Evolutionary conservation across 2,888 invertebrate species (phyloP).

Genomic region (Prosapia bicincta): DNA sequence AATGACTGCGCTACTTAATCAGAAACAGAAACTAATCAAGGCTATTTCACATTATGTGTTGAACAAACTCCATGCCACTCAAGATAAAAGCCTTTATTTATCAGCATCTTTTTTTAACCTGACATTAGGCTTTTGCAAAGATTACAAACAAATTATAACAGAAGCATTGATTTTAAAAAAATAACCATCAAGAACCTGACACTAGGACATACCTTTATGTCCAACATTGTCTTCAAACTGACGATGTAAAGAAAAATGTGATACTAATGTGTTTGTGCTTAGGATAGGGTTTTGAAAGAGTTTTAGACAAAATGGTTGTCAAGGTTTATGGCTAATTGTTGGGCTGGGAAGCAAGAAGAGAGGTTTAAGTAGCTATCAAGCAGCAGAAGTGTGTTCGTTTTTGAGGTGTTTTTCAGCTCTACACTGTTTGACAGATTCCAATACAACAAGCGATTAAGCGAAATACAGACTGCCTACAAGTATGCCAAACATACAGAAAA

Average conservation of each 20-base stretch:
- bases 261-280: slow-evolving; percentile 8
- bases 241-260: background rate
- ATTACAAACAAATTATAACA: background rate
- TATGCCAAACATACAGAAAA: slow-evolving; percentile 10
- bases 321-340: slow-evolving; percentile 11
- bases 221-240: slow-evolving; percentile 1
- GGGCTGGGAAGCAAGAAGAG: background rate
- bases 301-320: slow-evolving; percentile 3
- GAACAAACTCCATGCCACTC: background rate
- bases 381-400: no score
- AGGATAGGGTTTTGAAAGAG: background rate
- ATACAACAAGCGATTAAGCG: no score
- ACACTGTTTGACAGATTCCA: no score
- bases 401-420: no score
- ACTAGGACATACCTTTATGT: slow-evolving; percentile 4
- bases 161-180: background rate
- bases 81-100: background rate
- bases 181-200: slow-evolving; percentile 8
- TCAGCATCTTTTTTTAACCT: slow-evolving; percentile 5
- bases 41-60: background rate
- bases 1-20: background rate
- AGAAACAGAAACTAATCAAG: background rate
- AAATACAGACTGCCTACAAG: slow-evolving; percentile 3
- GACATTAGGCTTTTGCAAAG: slow-evolving; percentile 1
- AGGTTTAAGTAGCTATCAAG: background rate